Evolutionary conservation across 2,888 invertebrate genomes (phyloP).

Genomic region (Aporophyla lueneburgensis): DNA sequence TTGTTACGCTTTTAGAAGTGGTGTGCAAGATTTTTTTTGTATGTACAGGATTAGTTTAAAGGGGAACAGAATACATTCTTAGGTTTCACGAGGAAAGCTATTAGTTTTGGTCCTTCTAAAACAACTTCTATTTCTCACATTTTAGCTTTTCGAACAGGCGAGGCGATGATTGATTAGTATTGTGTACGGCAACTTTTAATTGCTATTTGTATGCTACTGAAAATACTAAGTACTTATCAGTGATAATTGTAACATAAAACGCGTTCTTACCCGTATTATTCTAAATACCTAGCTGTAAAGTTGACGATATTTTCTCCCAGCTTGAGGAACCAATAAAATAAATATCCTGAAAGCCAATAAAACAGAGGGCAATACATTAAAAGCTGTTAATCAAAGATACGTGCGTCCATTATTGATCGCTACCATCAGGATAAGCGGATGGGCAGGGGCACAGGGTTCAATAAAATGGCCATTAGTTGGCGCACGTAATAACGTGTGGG

Average conservation of each 20-base stretch:
- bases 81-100: conserved; percentile 4
- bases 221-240: background rate
- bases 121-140: background rate
- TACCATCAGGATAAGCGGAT: conserved; percentile 51
- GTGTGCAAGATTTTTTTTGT: conserved; percentile 31
- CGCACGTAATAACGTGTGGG: conserved; percentile 72
- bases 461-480: conserved; percentile 73
- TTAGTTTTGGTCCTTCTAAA: background rate
- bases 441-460: conserved; percentile 51
- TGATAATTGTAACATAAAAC: background rate
- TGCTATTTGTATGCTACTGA: background rate
- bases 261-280: background rate
- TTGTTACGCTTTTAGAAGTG: conserved; percentile 42
- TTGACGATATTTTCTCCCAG: background rate
- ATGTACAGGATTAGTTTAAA: conserved; percentile 42
- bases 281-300: background rate
- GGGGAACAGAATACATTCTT: background rate
- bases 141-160: background rate
- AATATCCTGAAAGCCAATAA: conserved; percentile 47
- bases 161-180: background rate
- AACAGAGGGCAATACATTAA: conserved; percentile 59
- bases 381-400: conserved; percentile 60
- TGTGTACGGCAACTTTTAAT: background rate
- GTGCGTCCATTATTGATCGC: conserved; percentile 63
- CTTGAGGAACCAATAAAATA: conserved; percentile 11